Percentiles rank a stretch among this genome's conserved stretches.
These are phyloP conservation scores for Coregonus clupeaformis DNA, from an alignment of 2,113 vertebrate species.

Conservation along the genomic window DNA sequence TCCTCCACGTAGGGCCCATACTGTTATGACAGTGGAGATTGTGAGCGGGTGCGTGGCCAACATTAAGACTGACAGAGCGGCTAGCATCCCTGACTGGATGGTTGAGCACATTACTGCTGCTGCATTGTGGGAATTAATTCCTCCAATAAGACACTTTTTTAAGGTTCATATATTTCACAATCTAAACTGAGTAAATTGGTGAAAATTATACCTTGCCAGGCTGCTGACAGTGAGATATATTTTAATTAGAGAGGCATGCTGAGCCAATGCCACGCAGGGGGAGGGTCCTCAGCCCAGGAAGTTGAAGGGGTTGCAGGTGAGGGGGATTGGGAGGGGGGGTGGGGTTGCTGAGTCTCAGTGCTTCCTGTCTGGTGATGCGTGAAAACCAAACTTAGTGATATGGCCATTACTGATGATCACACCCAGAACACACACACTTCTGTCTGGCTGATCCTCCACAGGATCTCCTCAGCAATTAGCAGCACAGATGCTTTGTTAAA, in stretches of 20 bases:
- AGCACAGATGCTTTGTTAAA: conserved; percentile 8
- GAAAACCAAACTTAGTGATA: conserved; percentile 36
- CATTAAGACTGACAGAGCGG: conserved; percentile 92
- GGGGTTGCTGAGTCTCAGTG: conserved; percentile 60
- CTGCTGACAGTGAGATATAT: conserved; percentile 88
- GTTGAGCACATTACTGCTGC: conserved; percentile 87
- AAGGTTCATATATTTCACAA: conserved; percentile 97
- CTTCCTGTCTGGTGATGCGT: conserved; percentile 38
- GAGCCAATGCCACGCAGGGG: conserved; percentile 40
- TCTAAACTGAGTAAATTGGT: conserved; percentile 94
- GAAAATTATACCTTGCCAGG: conserved; percentile 96
- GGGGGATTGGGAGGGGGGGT: too few species aligned
- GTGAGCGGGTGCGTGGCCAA: conserved; percentile 78
- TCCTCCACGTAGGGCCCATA: conserved; percentile 59
- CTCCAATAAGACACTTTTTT: conserved; percentile 93
- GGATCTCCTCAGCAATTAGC: conserved; percentile 17
- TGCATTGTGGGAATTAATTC: conserved; percentile 97
- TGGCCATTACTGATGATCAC: conserved; percentile 42
- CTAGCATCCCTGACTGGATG: conserved; percentile 83
- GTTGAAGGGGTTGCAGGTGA: conserved; percentile 40
- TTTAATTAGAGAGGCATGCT: conserved; percentile 89
- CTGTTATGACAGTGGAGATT: conserved; percentile 85
- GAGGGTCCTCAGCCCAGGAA: conserved; percentile 40
- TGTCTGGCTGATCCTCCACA: conserved; percentile 22
- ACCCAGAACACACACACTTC: conserved; percentile 46